Percentiles rank a stretch among this genome's conserved stretches.
These are phyloP conservation scores for Pelobates fuscus DNA, from an alignment of 2,113 vertebrate genomes.

Conservation along the genomic window DNA sequence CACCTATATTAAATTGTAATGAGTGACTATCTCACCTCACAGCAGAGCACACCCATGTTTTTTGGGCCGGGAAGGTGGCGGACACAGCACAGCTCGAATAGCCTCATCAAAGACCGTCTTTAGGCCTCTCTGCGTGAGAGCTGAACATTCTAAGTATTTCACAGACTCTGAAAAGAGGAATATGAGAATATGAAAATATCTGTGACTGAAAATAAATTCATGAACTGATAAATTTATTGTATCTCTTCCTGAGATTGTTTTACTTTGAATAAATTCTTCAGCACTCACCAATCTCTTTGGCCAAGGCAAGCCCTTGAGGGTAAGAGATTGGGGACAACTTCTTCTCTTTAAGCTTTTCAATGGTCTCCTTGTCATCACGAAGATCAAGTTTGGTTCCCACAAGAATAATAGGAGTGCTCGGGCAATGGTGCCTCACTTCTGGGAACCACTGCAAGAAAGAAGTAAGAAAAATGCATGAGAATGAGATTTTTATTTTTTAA, in stretches of 20 bases:
- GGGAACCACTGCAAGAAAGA: slow-evolving; percentile 72
- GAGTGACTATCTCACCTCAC: slow-evolving; percentile 64
- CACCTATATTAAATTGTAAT: background rate
- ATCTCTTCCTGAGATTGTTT: background rate
- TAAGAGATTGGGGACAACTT: slow-evolving; percentile 78
- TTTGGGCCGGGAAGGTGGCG: slow-evolving; percentile 76
- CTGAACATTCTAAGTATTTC: slow-evolving; percentile 90
- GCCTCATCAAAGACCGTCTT: slow-evolving; percentile 92
- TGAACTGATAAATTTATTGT: background rate
- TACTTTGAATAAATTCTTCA: background rate
- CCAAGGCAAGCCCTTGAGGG: slow-evolving; percentile 77
- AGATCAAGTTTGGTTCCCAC: slow-evolving; percentile 82
- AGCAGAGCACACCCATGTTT: slow-evolving; percentile 77
- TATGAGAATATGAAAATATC: background rate
- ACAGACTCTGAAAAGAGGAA: slow-evolving; percentile 74
- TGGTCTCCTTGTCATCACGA: slow-evolving; percentile 81
- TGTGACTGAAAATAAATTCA: background rate
- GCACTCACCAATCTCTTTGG: slow-evolving; percentile 77
- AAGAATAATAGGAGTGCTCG: slow-evolving; percentile 79
- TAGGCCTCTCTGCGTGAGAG: slow-evolving; percentile 84
- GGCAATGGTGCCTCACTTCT: slow-evolving; percentile 78
- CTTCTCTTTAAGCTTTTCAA: slow-evolving; percentile 82
- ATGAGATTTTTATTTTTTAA: no score
- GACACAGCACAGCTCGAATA: slow-evolving; percentile 87
- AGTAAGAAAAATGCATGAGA: no score